Evolutionary conservation across 2,113 vertebrate species (phyloP).

Genomic region (Nettapus auritus): DNA sequence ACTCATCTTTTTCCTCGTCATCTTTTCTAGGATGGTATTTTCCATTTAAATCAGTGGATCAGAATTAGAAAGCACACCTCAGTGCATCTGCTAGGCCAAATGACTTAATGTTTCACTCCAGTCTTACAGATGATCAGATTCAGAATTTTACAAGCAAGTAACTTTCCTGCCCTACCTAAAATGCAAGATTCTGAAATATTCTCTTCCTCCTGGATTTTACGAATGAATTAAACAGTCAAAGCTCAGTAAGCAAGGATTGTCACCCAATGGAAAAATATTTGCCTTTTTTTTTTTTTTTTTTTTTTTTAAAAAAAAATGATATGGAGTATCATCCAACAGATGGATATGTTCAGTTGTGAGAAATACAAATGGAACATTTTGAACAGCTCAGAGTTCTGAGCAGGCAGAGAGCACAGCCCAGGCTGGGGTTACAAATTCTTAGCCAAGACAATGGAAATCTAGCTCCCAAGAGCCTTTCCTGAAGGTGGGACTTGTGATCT

Average conservation of each 20-base stretch:
- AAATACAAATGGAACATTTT: background rate
- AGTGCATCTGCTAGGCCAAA: background rate
- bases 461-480: background rate
- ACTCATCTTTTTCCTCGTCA: background rate
- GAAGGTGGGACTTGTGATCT: background rate
- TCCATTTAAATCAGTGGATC: background rate
- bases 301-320: background rate
- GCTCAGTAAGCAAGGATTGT: background rate
- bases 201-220: background rate
- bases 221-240: background rate
- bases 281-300: too few relatives aligned
- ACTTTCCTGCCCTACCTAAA: background rate
- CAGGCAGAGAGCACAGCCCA: background rate
- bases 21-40: background rate
- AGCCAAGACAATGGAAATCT: background rate
- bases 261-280: background rate
- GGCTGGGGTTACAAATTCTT: background rate
- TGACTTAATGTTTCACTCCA: background rate
- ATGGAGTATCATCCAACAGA: too few relatives aligned
- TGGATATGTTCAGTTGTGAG: background rate
- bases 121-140: fast-evolving
- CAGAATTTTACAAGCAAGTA: background rate
- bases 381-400: background rate
- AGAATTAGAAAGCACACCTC: background rate
- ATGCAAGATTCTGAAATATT: background rate